Base-by-base conservation (phyloP, 2,888 invertebrate genomes). In the Ectropis crepuscularia region DNA sequence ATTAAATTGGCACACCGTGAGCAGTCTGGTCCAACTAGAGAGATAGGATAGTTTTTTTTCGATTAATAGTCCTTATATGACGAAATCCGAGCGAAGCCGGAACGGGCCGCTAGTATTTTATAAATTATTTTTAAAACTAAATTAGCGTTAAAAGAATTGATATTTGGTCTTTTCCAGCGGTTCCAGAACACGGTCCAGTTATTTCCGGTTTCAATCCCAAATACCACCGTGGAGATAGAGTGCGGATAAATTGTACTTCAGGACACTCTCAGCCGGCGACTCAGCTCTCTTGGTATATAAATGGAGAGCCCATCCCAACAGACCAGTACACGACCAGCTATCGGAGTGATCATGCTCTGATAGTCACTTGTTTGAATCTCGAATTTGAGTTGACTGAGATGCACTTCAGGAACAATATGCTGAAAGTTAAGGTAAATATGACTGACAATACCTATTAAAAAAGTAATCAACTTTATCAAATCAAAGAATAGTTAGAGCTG, bases 271-370 rank as follows among this genome's bases (percentile, higher is more conserved):
- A 95, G 77, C 97, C 97, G 6, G 95, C 96, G 6, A 96, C 95
- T 66, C 94, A 94, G 76, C 94, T 97, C 68, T 94, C 95, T 72
- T 97, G 97, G 97, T 96, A 96, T 92, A 95, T 97, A 86, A 97
- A 97, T 87, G 96, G 96, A 49, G 95, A 96, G 77, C 95, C 95
- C 77, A 93, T 94, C 49, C 91, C 94, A 58, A 78, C 87, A 38
- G 81, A 82, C 8, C 28, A 51, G 42, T 64, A 55, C 36, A 81
- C 90, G 7, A 87, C 91, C 2, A 80, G 62, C 6, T 78, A 84
- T 59, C 83, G 85, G 58, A 83, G 85, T 49, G 90, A 89, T 65
- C 83, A 88, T 36, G 93, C 95, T 36, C 90, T 96, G 73, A 95
- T 96, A 85, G 95, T 95, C 59, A 95, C 96, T 42, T 94, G 94